A percentile compares a stretch with the other conserved stretches of the same genome.
phyloP scores from a whole-genome alignment of 2,113 vertebrate species.

The Cyphotilapia sp. region DNA sequence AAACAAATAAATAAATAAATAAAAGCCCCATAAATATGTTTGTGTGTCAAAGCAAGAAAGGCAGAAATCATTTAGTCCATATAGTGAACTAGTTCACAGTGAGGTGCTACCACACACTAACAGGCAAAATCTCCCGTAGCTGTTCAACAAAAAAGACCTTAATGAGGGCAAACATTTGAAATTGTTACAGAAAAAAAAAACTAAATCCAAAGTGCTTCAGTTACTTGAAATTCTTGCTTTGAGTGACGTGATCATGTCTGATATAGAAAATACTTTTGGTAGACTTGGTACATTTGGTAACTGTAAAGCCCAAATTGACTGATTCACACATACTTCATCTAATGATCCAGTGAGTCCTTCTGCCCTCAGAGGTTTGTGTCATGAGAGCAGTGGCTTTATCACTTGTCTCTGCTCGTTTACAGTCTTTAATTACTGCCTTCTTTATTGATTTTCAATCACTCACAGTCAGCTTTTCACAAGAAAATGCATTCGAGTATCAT shows the following conservation, averaged over 20 bases:
- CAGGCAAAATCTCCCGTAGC: not conserved
- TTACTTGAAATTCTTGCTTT: not conserved
- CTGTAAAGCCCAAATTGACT: not conserved
- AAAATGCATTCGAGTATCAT: not conserved
- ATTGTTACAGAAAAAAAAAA: not conserved
- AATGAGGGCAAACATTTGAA: not conserved
- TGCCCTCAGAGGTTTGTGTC: not conserved
- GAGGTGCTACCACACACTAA: not conserved
- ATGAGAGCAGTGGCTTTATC: not conserved
- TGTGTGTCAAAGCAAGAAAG: not conserved
- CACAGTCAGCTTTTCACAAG: not conserved
- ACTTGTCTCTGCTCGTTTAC: rapidly evolving
- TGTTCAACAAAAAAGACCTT: not conserved
- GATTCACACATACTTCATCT: not conserved
- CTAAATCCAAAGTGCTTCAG: not conserved
- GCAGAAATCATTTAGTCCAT: not conserved
- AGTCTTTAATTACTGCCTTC: not conserved
- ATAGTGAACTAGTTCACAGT: not conserved
- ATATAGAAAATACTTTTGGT: not conserved
- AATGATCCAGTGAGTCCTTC: not conserved
- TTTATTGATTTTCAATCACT: not conserved
- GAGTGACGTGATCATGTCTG: not conserved
- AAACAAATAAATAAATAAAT: rapidly evolving
- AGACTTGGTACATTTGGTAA: not conserved
- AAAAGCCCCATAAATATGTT: not conserved